phyloP scores from a whole-genome alignment of 2,797 vertebrate genomes.

The Apogon talboti region DNA sequence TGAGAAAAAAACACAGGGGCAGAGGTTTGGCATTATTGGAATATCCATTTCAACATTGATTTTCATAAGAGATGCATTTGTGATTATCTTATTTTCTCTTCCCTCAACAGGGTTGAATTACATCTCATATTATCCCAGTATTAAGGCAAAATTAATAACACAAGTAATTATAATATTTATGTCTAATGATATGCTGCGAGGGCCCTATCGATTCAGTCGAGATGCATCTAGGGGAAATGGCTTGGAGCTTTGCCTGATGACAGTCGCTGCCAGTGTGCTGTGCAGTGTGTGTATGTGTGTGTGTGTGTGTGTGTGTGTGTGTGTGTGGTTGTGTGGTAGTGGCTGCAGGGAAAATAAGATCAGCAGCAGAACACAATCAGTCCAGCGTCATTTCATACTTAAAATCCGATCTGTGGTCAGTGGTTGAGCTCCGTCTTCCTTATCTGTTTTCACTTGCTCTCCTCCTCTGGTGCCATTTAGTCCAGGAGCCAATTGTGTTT shows the following conservation, averaged over 20 bases:
- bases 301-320: too few species aligned
- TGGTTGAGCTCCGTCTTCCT: constrained; percentile 25
- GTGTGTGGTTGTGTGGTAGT: constrained; percentile 5
- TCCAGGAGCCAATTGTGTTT: constrained; percentile 19
- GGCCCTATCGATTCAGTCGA: constrained; percentile 77
- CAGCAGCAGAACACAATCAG: constrained; percentile 45
- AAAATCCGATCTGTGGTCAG: constrained; percentile 44
- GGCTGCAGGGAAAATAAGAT: constrained; percentile 45
- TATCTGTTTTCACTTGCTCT: constrained; percentile 37
- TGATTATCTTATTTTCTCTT: constrained; percentile 85
- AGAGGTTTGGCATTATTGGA: constrained; percentile 76
- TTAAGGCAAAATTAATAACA: constrained; percentile 86
- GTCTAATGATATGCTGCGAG: constrained; percentile 81
- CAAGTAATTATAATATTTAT: constrained; percentile 84
- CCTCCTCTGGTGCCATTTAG: constrained; percentile 15
- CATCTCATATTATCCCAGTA: constrained; percentile 80
- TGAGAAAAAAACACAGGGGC: constrained; percentile 65
- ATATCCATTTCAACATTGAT: constrained; percentile 83
- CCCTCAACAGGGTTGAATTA: constrained; percentile 82
- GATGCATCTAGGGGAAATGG: constrained; percentile 68
- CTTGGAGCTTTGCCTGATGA: constrained; percentile 73
- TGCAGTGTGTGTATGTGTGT: neutral
- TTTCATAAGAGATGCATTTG: constrained; percentile 85
- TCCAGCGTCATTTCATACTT: constrained; percentile 44
- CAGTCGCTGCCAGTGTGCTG: constrained; percentile 53